Conservation (phyloP, 2,113 vertebrate species). For the Turdus rufiventris region DNA sequence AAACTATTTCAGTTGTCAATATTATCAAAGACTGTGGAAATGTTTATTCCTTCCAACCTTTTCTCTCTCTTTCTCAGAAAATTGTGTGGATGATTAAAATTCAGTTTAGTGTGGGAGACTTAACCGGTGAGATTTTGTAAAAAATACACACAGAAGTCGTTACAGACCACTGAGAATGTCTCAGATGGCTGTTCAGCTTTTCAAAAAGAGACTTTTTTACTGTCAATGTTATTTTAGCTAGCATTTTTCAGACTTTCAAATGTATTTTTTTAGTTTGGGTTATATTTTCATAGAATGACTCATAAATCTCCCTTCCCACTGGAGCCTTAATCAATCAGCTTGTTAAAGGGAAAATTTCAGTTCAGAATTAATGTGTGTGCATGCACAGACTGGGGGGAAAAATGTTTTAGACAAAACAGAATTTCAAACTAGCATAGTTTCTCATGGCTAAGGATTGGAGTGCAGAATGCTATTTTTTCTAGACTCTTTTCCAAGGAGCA, state of each 20-base stretch:
- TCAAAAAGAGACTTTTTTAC: not conserved
- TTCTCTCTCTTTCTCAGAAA: not conserved
- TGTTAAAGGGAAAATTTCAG: not conserved
- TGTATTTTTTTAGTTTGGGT: not conserved
- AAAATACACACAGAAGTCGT: not conserved
- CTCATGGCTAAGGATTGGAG: not conserved
- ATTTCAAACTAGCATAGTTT: not conserved
- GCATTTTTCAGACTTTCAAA: not conserved
- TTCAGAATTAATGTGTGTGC: not conserved
- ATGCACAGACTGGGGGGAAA: fast-evolving
- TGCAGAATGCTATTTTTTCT: not conserved
- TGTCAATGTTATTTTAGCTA: not conserved
- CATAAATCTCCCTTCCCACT: not conserved
- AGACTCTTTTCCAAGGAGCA: not conserved
- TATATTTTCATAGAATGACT: not conserved
- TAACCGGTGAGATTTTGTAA: not conserved
- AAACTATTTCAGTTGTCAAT: not conserved
- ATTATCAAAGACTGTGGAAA: not conserved
- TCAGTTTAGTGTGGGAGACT: not conserved
- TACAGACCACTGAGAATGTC: not conserved
- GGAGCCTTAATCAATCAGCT: not conserved
- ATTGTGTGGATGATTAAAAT: not conserved
- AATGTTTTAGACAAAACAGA: not conserved
- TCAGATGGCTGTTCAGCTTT: not conserved
- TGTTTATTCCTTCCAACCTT: not conserved